Evolutionary conservation across 2,888 invertebrate species (phyloP), one percentile per base, ranked within the genome.

Genomic region (Drosophila algonquin): DNA sequence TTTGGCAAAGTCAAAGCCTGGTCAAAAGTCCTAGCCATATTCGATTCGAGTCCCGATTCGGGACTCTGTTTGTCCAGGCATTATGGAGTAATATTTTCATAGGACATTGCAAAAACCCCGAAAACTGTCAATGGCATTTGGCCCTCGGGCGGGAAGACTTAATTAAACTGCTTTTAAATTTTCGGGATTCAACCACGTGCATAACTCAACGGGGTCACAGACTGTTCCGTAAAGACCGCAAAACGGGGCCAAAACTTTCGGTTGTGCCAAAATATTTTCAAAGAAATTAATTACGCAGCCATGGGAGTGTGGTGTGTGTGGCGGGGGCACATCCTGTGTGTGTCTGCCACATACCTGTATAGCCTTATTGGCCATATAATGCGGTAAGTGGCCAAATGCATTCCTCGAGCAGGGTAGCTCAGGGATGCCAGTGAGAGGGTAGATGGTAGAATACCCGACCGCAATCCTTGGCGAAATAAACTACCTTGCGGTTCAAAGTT

Each of bases 401-500:
- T 63, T 75, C 76, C 56, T 40, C 27, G 51, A n/a, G 27, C 50
- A 56, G 48, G 24, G 27, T 21, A 50, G 27, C 53, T 10, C 21
- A 21, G 47, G 16, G 60, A 6, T 14, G 6, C 8, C 8, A 30
- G 27, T 14, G 70, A 59, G 40, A 24, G 3, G 24, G 24, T 24
- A 59, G 40, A 24, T 0, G 24, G 24, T 24, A 59, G 40, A 47
- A 6, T 12, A n/a, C 45, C 48, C 70, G 35, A 73, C 88, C 87
- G 76, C 86, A 86, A 84, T 81, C 83, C 83, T 69, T 75, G 80
- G 80, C 78, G 85, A 81, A 80, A 87, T 86, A 87, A 89, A 87
- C 87, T 88, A 75, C 84, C 76, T 81, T 87, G 89, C 76, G 87
- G 89, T 87, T 89, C 87, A 87, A 89, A 87, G 87, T 87, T 89